Evolutionary conservation across 1,140 invertebrate species (phyloP).

Genomic region (Acromyrmex echinatior): DNA sequence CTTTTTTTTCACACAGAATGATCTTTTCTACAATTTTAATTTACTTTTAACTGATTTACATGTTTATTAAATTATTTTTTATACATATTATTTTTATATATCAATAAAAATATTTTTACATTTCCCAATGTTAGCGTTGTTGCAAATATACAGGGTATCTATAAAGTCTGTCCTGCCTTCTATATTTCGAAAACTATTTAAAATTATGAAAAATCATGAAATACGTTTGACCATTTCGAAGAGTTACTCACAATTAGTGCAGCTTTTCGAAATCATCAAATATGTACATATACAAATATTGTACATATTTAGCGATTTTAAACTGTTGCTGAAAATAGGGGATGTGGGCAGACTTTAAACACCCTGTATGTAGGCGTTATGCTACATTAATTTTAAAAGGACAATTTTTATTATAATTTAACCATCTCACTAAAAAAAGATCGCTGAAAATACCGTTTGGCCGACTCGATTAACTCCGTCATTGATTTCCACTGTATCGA

Average conservation of each 20-base stretch:
- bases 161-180: too few species aligned
- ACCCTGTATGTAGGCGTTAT: neutral
- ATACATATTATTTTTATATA: neutral
- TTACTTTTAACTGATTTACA: neutral
- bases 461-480: slow-evolving; percentile 44
- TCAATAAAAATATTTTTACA: neutral
- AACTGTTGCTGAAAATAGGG: too few species aligned
- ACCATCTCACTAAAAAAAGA: neutral
- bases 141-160: neutral
- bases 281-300: too few species aligned
- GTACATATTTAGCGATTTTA: too few species aligned
- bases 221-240: too few species aligned
- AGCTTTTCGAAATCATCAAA: too few species aligned
- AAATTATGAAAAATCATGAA: too few species aligned
- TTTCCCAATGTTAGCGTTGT: neutral
- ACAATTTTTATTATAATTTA: neutral
- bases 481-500: slow-evolving; percentile 70
- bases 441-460: neutral
- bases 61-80: neutral
- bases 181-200: too few species aligned
- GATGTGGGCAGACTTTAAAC: too few species aligned
- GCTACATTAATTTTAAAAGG: neutral
- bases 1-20: too few species aligned
- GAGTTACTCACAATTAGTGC: too few species aligned
- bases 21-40: neutral